A percentile compares a stretch with the other conserved stretches of the same genome.
Conservation (phyloP, 2,888 invertebrate species). For the Teleiodes luculella region DNA sequence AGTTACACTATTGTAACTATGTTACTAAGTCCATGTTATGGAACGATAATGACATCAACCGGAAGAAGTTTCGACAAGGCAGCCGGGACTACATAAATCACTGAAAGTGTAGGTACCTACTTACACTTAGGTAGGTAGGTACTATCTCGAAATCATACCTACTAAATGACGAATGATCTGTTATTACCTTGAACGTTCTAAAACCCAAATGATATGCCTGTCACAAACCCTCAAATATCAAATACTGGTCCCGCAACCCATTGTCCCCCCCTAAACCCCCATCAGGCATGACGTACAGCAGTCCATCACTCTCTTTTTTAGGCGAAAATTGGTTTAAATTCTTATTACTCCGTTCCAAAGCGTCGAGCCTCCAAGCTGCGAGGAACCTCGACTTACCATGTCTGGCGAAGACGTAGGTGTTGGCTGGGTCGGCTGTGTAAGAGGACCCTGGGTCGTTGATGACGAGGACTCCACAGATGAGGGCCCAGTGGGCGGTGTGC, state of each 20-base stretch:
- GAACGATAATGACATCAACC: no score
- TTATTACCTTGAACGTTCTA: no score
- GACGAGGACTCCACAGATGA: conserved; percentile 84
- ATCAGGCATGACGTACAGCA: conserved; percentile 83
- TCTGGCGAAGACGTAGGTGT: conserved; percentile 83
- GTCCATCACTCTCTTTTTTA: conserved; percentile 64
- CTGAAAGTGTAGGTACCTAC: no score
- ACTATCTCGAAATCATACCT: no score
- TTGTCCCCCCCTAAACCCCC: conserved; percentile 84
- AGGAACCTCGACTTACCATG: conserved; percentile 91
- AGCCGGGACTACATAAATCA: no score
- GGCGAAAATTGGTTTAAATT: conserved; percentile 88
- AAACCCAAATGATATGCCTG: no score
- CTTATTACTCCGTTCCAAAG: conserved; percentile 85
- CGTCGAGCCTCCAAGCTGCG: conserved; percentile 84
- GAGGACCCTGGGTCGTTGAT: conserved; percentile 43
- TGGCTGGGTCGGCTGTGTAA: conserved; percentile 43
- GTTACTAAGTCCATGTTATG: no score
- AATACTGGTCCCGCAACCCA: conserved; percentile 79
- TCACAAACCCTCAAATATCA: conserved; percentile 52
- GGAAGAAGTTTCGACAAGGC: no score
- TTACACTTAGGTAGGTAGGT: no score
- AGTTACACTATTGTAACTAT: no score
- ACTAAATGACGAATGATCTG: no score
- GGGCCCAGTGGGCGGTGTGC: conserved; percentile 95